A percentile compares a stretch with the other conserved stretches of the same genome.
These are phyloP conservation scores for Sebastes aleutianus DNA, from an alignment of 2,797 vertebrate genomes.

Conservation along the genomic window DNA sequence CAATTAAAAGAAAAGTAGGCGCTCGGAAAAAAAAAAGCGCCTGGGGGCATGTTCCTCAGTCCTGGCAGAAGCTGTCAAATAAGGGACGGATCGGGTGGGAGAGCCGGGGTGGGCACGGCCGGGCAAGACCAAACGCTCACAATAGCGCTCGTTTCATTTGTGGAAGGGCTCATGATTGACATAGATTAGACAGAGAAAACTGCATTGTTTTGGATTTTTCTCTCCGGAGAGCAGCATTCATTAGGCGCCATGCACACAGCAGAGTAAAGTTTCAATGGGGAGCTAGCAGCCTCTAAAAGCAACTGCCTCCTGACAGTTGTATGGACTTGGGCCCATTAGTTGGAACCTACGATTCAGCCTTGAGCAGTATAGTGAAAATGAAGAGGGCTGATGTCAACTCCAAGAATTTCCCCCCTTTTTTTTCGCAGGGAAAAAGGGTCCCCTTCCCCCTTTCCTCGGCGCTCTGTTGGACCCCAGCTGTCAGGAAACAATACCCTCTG, in stretches of 20 bases:
- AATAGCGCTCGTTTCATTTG: constrained; percentile 80
- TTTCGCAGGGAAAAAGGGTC: constrained; percentile 76
- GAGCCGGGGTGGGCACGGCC: constrained; percentile 69
- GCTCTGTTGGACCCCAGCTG: constrained; percentile 84
- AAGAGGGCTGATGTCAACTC: constrained; percentile 84
- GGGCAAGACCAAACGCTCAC: constrained; percentile 76
- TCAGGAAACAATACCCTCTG: constrained; percentile 88
- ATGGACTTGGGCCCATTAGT: constrained; percentile 83
- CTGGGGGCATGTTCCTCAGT: constrained; percentile 75
- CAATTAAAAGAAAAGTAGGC: constrained; percentile 80
- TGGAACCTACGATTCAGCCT: constrained; percentile 81
- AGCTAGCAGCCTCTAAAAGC: constrained; percentile 80
- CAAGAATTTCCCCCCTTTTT: constrained; percentile 79
- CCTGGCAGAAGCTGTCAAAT: constrained; percentile 82
- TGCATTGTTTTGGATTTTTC: constrained; percentile 82
- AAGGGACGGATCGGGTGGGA: constrained; percentile 70
- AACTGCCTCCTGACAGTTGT: constrained; percentile 83
- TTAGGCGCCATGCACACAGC: constrained; percentile 78
- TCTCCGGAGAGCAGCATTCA: constrained; percentile 78
- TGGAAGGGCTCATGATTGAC: constrained; percentile 81
- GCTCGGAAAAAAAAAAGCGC: constrained; percentile 69
- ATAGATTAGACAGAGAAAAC: constrained; percentile 83
- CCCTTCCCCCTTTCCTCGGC: constrained; percentile 71
- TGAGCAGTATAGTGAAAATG: constrained; percentile 81
- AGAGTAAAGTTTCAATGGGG: constrained; percentile 79